A percentile compares a stretch with the other conserved stretches of the same genome.
Conservation (phyloP, 2,888 invertebrate species). For the Parnassius mnemosyne region DNA sequence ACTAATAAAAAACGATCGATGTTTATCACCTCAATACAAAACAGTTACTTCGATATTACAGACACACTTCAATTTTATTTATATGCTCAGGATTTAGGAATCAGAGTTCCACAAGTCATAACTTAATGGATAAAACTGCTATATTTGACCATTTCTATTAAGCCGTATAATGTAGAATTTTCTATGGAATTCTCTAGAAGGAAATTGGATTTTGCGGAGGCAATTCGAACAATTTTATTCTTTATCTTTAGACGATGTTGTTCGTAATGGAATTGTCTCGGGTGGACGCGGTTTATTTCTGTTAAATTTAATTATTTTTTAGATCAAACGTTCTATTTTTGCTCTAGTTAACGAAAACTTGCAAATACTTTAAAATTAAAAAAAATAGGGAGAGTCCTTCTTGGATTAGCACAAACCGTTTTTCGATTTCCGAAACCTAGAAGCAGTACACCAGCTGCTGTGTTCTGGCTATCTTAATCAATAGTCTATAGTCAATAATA, state of each 20-base stretch:
- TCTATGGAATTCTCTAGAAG: constrained; percentile 17
- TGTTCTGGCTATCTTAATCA: no score
- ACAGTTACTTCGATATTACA: no score
- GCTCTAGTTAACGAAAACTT: not conserved
- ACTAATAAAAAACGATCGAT: no score
- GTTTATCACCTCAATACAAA: no score
- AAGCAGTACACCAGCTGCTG: no score
- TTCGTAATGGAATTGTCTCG: constrained; percentile 18
- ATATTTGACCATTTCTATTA: constrained; percentile 24
- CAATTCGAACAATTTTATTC: constrained; percentile 24
- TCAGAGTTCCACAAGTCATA: constrained; percentile 9
- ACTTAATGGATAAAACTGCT: constrained; percentile 11
- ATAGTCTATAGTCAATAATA: no score
- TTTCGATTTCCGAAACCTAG: no score
- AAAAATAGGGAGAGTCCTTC: not conserved
- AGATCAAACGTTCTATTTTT: constrained; percentile 8
- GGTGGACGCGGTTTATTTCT: constrained; percentile 14
- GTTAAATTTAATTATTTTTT: constrained; percentile 17
- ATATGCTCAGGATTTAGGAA: not conserved
- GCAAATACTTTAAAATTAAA: not conserved
- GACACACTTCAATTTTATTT: no score
- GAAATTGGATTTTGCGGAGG: constrained; percentile 23
- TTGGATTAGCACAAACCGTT: no score
- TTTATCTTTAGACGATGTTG: constrained; percentile 15
- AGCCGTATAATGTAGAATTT: constrained; percentile 12